Evolutionary conservation across 2,113 vertebrate genomes (phyloP).

Genomic region (Ictalurus punctatus): DNA sequence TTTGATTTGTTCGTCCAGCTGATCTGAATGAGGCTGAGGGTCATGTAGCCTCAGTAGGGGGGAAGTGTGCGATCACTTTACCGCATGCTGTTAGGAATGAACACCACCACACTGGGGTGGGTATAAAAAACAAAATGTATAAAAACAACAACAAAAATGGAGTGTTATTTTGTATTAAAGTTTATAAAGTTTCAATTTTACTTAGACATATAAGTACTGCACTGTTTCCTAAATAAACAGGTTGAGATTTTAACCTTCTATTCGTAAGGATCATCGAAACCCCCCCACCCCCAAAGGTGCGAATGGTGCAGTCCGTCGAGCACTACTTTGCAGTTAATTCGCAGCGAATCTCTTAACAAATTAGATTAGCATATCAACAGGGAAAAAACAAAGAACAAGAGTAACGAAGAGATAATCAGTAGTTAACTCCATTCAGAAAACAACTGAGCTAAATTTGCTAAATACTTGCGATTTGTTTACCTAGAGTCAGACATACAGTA

Average conservation of each 20-base stretch:
- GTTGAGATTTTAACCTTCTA: not conserved
- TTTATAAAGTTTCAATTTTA: constrained; percentile 1
- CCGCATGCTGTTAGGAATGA: constrained; percentile 21
- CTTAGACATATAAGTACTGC: not conserved
- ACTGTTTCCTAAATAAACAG: not conserved
- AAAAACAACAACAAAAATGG: not conserved
- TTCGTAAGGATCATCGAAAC: not conserved
- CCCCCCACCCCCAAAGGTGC: not conserved
- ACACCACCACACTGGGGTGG: constrained; percentile 11
- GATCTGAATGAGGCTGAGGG: constrained; percentile 32
- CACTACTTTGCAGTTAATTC: not conserved
- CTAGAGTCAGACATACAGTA: not conserved
- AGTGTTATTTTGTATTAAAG: constrained; percentile 4
- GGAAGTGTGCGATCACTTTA: constrained; percentile 59
- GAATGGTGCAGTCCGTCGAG: not conserved
- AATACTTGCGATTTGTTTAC: not conserved
- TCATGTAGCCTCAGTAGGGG: constrained; percentile 61
- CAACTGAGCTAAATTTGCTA: not conserved
- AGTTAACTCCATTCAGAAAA: not conserved
- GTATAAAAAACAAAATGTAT: not conserved
- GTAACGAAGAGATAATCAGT: not conserved
- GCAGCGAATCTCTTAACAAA: not conserved
- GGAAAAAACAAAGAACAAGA: not conserved
- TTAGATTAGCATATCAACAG: constrained; percentile 65
- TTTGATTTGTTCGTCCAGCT: not conserved